phyloP scores from a whole-genome alignment of 2,888 invertebrate species.

The Yponomeuta sedellus region DNA sequence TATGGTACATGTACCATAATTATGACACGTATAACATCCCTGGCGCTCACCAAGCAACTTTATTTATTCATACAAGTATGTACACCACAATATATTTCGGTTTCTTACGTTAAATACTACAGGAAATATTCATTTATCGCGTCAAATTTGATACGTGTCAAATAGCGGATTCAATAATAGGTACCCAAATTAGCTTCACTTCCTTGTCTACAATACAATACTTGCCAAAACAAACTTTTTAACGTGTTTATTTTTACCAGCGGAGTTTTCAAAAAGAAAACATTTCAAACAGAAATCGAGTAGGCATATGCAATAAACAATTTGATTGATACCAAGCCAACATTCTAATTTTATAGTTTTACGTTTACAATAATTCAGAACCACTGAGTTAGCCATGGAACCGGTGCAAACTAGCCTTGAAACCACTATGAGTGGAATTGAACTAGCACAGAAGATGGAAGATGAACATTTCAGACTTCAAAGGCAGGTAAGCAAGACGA shows the following conservation, averaged over 20 bases:
- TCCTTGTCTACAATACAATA: no score
- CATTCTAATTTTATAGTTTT: neutral
- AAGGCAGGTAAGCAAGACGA: constrained; percentile 41
- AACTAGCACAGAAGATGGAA: constrained; percentile 54
- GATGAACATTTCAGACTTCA: constrained; percentile 60
- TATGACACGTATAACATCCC: no score
- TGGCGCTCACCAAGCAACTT: no score
- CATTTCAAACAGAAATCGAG: neutral
- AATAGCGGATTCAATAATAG: no score
- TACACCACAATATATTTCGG: no score
- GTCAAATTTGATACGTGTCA: no score
- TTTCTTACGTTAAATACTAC: no score
- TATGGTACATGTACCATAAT: no score
- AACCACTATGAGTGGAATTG: constrained; percentile 34
- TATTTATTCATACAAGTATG: no score
- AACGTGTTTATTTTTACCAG: no score
- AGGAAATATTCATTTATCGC: no score
- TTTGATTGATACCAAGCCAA: neutral
- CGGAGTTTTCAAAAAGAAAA: neutral
- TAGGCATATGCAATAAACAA: neutral
- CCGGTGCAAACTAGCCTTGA: neutral
- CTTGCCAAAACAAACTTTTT: neutral
- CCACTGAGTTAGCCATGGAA: neutral
- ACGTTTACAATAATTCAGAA: neutral
- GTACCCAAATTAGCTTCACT: no score